phyloP scores from a whole-genome alignment of 2,113 vertebrate species.

The Athene cunicularia region DNA sequence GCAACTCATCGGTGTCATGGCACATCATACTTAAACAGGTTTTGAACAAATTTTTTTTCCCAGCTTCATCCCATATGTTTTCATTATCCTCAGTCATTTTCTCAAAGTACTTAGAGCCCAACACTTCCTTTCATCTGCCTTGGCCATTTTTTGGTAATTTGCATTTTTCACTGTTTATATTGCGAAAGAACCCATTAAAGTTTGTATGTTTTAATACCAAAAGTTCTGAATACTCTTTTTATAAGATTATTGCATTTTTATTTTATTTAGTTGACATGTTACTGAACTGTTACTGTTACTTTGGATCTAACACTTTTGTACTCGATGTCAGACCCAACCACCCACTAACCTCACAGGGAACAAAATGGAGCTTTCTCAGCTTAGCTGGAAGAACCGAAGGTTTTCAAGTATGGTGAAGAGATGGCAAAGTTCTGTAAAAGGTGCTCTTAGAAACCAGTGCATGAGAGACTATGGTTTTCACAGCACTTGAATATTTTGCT shows the following conservation, averaged over 20 bases:
- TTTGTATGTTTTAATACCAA: not conserved
- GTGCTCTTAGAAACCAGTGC: not conserved
- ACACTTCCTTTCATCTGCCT: not conserved
- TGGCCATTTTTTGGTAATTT: not conserved
- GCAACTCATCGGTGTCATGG: too few relatives aligned
- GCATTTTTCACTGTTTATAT: not conserved
- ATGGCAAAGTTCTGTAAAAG: not conserved
- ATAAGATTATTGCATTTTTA: not conserved
- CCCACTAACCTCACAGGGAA: not conserved
- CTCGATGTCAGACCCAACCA: not conserved
- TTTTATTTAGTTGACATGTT: not conserved
- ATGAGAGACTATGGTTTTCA: not conserved
- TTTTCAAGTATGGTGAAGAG: not conserved
- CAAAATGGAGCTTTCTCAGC: not conserved
- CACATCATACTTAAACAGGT: not conserved
- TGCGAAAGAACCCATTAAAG: not conserved
- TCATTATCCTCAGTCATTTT: not conserved
- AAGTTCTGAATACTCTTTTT: not conserved
- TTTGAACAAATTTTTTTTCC: not conserved
- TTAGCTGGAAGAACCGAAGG: not conserved
- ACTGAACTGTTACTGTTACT: not conserved
- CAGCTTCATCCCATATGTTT: not conserved
- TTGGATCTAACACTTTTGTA: not conserved
- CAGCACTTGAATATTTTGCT: not conserved
- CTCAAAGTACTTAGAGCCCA: not conserved